These are phyloP conservation scores for Rhamphomyia laevipes DNA, from an alignment of 2,888 invertebrate genomes.

Conservation along the genomic window DNA sequence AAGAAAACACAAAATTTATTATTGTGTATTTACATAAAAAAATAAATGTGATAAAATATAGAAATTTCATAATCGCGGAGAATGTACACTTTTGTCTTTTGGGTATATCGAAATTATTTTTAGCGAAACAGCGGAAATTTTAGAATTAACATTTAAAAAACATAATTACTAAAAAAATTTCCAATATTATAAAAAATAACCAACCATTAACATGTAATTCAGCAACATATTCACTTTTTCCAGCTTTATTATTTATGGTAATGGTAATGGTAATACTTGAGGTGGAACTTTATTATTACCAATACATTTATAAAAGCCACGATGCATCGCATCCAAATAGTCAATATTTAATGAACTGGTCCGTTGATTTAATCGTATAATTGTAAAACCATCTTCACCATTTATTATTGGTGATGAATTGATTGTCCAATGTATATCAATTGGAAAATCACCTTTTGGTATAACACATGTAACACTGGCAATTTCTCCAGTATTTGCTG, in stretches of 20 bases:
- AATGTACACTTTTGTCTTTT: too few relatives aligned
- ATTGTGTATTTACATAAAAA: too few relatives aligned
- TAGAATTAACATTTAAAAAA: too few relatives aligned
- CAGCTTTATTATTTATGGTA: too few relatives aligned
- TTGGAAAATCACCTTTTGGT: conserved; percentile 65
- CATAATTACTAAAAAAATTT: too few relatives aligned
- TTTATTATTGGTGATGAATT: conserved; percentile 39
- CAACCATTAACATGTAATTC: conserved; percentile 49
- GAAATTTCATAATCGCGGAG: too few relatives aligned
- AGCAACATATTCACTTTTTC: conserved; percentile 53
- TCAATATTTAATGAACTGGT: conserved; percentile 43
- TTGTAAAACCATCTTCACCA: conserved; percentile 36
- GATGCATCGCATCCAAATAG: conserved; percentile 53
- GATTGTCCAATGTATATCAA: conserved; percentile 59
- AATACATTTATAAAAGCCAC: conserved; percentile 65
- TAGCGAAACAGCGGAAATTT: too few relatives aligned
- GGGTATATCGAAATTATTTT: too few relatives aligned
- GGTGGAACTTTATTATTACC: too few relatives aligned
- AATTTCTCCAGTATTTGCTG: conserved; percentile 56
- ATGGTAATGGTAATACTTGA: too few relatives aligned
- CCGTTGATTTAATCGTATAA: conserved; percentile 30
- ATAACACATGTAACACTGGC: conserved; percentile 58
- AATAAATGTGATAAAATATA: too few relatives aligned
- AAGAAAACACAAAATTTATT: too few relatives aligned
- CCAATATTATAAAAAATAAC: conserved; percentile 6